Conservation (phyloP, 2,888 invertebrate genomes). For the Gonocerus acuteangulatus region DNA sequence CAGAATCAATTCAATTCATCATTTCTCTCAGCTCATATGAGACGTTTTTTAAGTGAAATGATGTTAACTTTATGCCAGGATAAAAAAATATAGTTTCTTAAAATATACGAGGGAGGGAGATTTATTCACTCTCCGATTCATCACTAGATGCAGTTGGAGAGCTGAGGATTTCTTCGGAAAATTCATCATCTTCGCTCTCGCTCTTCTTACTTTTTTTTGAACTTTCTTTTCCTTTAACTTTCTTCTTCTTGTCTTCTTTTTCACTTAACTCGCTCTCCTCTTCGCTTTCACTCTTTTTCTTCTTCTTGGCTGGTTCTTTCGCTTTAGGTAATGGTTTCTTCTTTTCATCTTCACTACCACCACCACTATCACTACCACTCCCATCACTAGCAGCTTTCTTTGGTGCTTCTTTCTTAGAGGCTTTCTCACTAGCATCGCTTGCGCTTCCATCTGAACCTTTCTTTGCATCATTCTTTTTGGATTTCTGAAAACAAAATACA, state of each 20-base stretch:
- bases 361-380: constrained; percentile 25
- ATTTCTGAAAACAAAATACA: neutral
- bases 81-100: no score
- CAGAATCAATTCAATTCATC: no score
- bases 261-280: constrained; percentile 22
- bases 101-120: neutral
- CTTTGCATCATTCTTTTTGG: constrained; percentile 1
- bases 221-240: constrained; percentile 18
- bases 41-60: no score
- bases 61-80: no score
- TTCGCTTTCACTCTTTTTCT: constrained; percentile 22
- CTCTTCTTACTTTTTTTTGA: constrained; percentile 27
- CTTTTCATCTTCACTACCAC: constrained; percentile 34
- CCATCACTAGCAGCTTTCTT: neutral
- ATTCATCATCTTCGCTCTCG: constrained; percentile 44
- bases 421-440: constrained; percentile 5
- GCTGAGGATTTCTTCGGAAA: constrained; percentile 41
- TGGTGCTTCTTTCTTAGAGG: neutral
- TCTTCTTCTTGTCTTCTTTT: constrained; percentile 22
- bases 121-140: constrained; percentile 27
- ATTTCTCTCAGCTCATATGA: no score
- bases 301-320: no score
- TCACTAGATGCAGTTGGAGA: constrained; percentile 35
- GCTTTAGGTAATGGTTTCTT: constrained; percentile 23
- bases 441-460: constrained; percentile 4